phyloP scores from a whole-genome alignment of 2,797 vertebrate genomes.

The Lacerta viridis region DNA sequence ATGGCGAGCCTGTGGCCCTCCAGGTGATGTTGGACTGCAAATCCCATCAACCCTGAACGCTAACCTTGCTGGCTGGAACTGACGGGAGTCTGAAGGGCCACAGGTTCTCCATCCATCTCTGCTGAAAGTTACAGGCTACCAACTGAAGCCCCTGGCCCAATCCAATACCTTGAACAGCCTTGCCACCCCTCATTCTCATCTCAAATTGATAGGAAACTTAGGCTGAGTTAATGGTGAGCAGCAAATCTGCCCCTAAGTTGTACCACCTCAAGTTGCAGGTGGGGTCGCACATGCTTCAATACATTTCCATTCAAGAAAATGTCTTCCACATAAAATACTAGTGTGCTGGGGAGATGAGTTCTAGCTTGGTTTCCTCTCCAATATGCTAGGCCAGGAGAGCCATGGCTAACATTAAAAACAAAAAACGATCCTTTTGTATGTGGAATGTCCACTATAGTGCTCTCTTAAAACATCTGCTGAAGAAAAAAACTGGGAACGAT shows the following conservation, averaged over 20 bases:
- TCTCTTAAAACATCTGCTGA: neutral
- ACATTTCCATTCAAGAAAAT: neutral
- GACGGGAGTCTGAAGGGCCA: neutral
- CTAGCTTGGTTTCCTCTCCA: neutral
- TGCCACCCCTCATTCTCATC: neutral
- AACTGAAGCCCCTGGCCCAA: neutral
- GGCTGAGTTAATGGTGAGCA: neutral
- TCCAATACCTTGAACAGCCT: neutral
- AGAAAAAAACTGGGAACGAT: neutral
- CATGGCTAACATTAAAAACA: neutral
- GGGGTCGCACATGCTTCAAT: neutral
- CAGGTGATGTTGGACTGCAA: too few species aligned
- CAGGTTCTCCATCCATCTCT: neutral
- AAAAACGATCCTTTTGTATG: neutral
- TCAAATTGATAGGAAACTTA: neutral
- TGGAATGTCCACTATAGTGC: too few species aligned
- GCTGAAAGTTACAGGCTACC: too few species aligned
- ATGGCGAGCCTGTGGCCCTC: too few species aligned
- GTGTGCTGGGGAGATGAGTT: neutral
- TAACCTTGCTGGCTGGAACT: neutral
- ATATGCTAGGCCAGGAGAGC: neutral
- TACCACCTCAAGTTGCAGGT: neutral
- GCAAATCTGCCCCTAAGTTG: neutral
- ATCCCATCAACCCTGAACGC: too few species aligned
- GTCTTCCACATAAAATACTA: neutral